Percentiles rank a stretch among this genome's conserved stretches.
These are phyloP conservation scores for Mythimna lalbum DNA, from an alignment of 2,888 invertebrate genomes.

Conservation along the genomic window DNA sequence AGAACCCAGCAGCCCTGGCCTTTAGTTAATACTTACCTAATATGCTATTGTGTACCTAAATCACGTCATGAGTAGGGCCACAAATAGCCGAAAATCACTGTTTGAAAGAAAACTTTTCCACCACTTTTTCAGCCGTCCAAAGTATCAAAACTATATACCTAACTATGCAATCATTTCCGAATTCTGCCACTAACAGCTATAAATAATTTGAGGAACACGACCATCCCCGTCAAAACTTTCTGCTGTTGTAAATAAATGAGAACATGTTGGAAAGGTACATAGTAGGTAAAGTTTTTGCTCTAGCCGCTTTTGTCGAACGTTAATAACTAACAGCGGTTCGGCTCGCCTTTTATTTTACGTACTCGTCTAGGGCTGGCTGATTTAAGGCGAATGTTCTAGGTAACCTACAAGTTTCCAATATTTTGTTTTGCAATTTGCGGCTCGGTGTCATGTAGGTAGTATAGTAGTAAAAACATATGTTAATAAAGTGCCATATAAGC, in stretches of 20 bases:
- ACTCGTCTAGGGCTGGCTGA: conserved; percentile 31
- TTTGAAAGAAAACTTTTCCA: no score
- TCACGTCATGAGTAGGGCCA: no score
- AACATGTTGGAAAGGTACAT: conserved; percentile 27
- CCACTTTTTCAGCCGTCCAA: neutral
- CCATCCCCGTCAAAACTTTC: conserved; percentile 24
- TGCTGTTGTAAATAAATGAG: conserved; percentile 51
- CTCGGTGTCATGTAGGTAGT: no score
- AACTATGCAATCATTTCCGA: neutral
- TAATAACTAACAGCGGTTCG: conserved; percentile 63
- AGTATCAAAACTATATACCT: neutral
- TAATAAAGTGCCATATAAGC: no score
- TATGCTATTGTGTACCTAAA: no score
- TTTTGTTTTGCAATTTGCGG: no score
- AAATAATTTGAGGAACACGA: conserved; percentile 30
- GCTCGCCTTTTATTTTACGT: conserved; percentile 65
- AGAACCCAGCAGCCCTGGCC: no score
- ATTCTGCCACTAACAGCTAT: conserved; percentile 18
- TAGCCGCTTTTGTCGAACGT: conserved; percentile 57
- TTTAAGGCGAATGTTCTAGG: neutral
- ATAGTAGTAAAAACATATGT: no score
- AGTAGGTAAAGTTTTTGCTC: conserved; percentile 45
- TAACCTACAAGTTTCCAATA: no score
- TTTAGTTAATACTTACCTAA: no score
- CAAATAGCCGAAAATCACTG: no score